Conservation (phyloP, 35 echinoderm and acorn worm genomes). For the Heliocidaris erythrogramma region DNA sequence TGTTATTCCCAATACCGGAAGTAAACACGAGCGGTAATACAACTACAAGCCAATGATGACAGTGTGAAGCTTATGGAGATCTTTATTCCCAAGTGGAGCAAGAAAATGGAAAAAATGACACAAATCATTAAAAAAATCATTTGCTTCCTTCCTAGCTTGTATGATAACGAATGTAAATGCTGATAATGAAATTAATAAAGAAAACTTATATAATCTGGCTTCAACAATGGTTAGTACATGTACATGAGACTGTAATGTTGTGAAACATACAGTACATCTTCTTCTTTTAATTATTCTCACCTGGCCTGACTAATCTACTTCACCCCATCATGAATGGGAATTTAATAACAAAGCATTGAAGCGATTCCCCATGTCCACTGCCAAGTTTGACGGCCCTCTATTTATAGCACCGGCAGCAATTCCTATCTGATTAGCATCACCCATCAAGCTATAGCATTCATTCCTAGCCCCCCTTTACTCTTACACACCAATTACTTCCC, state of each 20-base stretch:
- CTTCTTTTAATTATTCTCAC: background rate
- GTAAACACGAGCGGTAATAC: too few species aligned
- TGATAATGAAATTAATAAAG: too few species aligned
- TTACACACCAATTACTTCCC: background rate
- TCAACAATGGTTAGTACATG: too few species aligned
- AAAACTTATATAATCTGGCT: too few species aligned
- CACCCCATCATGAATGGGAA: background rate
- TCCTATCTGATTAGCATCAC: conserved; percentile 10
- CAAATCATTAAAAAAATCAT: too few species aligned
- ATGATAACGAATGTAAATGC: too few species aligned
- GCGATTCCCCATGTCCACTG: background rate
- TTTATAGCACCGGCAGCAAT: conserved; percentile 2
- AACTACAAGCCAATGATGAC: too few species aligned
- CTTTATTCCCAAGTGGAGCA: too few species aligned
- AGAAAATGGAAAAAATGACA: too few species aligned
- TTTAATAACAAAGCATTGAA: conserved; percentile 4
- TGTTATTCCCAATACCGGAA: too few species aligned
- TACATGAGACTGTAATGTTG: background rate
- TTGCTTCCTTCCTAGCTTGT: too few species aligned
- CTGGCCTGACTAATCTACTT: background rate
- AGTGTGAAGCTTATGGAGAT: too few species aligned
- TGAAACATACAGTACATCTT: background rate
- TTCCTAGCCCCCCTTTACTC: background rate
- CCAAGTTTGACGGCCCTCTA: background rate
- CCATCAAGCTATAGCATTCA: background rate